Evolutionary conservation across 2,888 invertebrate genomes (phyloP).

Genomic region (Polyploca ridens): DNA sequence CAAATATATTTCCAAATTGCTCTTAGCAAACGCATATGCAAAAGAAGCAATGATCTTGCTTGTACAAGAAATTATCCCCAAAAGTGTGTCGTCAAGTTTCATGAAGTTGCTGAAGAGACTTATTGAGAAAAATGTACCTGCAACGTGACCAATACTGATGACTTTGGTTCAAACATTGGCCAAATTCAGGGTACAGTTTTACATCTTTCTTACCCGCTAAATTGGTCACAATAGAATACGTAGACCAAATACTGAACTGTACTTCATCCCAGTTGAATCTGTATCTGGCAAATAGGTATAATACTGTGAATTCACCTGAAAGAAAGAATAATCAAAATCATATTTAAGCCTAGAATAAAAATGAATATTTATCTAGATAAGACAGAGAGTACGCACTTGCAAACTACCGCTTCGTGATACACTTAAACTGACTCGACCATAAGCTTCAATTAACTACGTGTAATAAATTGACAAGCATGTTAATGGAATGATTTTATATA

Average conservation of each 20-base stretch:
- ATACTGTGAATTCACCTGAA: constrained; percentile 40
- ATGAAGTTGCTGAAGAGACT: constrained; percentile 91
- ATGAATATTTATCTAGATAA: too few species aligned
- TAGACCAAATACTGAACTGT: constrained; percentile 77
- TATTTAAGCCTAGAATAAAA: too few species aligned
- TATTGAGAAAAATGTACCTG: constrained; percentile 92
- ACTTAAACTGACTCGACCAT: too few species aligned
- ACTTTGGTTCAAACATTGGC: background rate
- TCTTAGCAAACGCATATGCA: constrained; percentile 92
- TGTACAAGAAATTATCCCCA: constrained; percentile 93
- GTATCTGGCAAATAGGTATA: constrained; percentile 59
- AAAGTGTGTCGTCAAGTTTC: constrained; percentile 92
- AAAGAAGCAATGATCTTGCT: constrained; percentile 94
- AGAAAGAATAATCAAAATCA: constrained; percentile 15
- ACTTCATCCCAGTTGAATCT: constrained; percentile 77
- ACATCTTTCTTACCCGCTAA: constrained; percentile 59
- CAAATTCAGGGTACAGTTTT: background rate
- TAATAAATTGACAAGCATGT: too few species aligned
- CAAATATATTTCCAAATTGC: constrained; percentile 91
- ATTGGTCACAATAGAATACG: constrained; percentile 74
- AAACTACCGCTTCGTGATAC: too few species aligned
- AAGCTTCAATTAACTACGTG: too few species aligned
- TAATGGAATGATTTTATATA: too few species aligned
- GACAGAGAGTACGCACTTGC: too few species aligned
- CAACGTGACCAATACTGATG: background rate